A percentile compares a stretch with the other conserved stretches of the same genome.
These are phyloP conservation scores for Scaptomyza cyrtandrae DNA, from an alignment of 2,888 invertebrate genomes.

Conservation along the genomic window DNA sequence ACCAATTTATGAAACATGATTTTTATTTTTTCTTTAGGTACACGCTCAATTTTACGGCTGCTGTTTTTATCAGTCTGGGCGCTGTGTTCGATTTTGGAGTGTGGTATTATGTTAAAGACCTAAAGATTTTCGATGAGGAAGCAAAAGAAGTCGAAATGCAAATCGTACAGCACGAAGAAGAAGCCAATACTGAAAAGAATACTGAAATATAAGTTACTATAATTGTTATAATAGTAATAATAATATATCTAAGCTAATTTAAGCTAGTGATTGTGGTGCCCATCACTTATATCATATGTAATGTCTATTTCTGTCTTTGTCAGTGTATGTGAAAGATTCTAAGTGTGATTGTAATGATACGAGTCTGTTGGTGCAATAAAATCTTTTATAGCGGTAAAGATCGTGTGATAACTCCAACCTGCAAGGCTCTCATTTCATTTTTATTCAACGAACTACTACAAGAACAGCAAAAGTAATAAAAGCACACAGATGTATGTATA, in stretches of 20 bases:
- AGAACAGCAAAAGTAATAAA: no score
- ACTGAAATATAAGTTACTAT: constrained; percentile 79
- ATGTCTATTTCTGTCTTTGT: constrained; percentile 29
- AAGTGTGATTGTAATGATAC: constrained; percentile 20
- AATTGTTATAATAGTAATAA: constrained; percentile 5
- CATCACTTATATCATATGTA: constrained; percentile 27
- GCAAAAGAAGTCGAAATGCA: constrained; percentile 83
- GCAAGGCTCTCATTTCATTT: constrained; percentile 39
- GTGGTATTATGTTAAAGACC: constrained; percentile 89
- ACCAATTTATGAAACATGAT: background rate
- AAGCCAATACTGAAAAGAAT: constrained; percentile 80
- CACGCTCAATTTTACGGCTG: constrained; percentile 88
- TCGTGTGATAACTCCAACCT: constrained; percentile 55
- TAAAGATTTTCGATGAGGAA: constrained; percentile 89
- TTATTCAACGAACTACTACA: background rate
- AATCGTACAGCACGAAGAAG: constrained; percentile 83
- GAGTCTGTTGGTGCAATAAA: constrained; percentile 40
- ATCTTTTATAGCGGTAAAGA: constrained; percentile 39
- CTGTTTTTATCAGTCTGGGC: constrained; percentile 88
- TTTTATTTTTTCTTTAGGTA: constrained; percentile 83
- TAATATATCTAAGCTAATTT: constrained; percentile 40
- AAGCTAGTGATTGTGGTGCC: constrained; percentile 65
- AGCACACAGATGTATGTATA: constrained; percentile 7
- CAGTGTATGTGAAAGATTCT: background rate
- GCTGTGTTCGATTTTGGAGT: constrained; percentile 88